Base-by-base conservation (phyloP, 1,140 invertebrate species). In the Drosophila erecta region DNA sequence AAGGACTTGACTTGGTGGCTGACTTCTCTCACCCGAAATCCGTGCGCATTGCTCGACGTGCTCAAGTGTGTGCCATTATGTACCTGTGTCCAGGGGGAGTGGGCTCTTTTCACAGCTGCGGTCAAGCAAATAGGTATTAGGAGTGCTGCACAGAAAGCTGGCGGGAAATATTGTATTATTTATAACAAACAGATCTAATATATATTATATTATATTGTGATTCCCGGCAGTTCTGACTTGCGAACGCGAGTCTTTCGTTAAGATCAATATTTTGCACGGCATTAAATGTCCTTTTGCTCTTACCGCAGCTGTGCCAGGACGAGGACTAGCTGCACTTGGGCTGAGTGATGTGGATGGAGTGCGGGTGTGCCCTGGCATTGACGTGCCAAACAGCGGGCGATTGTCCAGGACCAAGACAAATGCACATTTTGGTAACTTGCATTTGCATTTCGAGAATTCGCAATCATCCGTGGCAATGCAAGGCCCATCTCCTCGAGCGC, bases 341-440 rank as follows among this genome's bases (percentile, higher is more conserved):
- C 30, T 0, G 60, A 47, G 46, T 43, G 15, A 30, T 71, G 38
- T 35, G 30, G 44, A 38, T 35, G 30, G 44, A 27, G 33, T 60
- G 44, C 20, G 46, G 24, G 57, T n/a, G 44, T 50, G 24, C 27
- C 40, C 81, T 85, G 72, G 51, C 76, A 77, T 69, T 85, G 81
- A 85, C 73, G 79, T 86, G 60, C 62, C 57, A 72, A 56, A 53
- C 53, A 56, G 56, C 62, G 69, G 55, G 51, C 58, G 35, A 58
- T 74, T 66, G 60, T 51, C 59, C 54, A 35, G 51, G n/a, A n/a
- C 55, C 67, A 81, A 86, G 81, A 75, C 78, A 85, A 85, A 78
- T 87, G 78, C 64, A 70, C 74, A 87, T 81, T 87, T 87, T 59
- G 73, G 61, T 40, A 81, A 53, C 76, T 81, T 61, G 64, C 79